phyloP scores from a whole-genome alignment of 2,113 vertebrate genomes.

The Lophochroa leadbeateri region DNA sequence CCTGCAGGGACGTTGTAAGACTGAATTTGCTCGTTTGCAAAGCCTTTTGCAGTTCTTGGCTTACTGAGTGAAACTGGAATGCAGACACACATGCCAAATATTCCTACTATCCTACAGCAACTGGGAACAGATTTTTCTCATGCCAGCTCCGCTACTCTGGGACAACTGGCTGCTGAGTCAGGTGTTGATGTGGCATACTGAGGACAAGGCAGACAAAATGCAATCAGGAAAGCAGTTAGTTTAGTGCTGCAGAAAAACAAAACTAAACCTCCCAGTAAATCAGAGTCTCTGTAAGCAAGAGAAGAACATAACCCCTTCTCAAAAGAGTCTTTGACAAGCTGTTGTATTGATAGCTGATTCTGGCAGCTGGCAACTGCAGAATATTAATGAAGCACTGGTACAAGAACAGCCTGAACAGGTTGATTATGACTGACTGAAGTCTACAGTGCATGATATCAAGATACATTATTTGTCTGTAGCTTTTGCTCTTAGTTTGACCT shows the following conservation, averaged over 20 bases:
- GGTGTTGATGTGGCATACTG: not conserved
- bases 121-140: not conserved
- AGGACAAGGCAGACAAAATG: not conserved
- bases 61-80: not conserved
- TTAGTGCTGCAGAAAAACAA: not conserved
- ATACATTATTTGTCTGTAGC: slow-evolving; percentile 6
- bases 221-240: not conserved
- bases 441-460: not conserved
- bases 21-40: not conserved
- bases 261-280: not conserved
- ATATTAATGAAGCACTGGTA: slow-evolving; percentile 27
- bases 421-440: slow-evolving; percentile 27
- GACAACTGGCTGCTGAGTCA: not conserved
- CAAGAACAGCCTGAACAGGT: not conserved
- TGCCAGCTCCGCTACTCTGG: not conserved
- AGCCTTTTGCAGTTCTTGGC: not conserved
- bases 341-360: slow-evolving; percentile 5
- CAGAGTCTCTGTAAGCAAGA: not conserved
- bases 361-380: slow-evolving; percentile 2
- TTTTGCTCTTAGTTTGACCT: slow-evolving; percentile 31
- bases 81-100: not conserved
- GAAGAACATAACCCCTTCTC: not conserved
- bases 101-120: not conserved
- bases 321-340: slow-evolving; percentile 30
- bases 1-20: not conserved